Evolutionary conservation across 2,888 invertebrate species (phyloP).

Genomic region (Caenorhabditis japonica): DNA sequence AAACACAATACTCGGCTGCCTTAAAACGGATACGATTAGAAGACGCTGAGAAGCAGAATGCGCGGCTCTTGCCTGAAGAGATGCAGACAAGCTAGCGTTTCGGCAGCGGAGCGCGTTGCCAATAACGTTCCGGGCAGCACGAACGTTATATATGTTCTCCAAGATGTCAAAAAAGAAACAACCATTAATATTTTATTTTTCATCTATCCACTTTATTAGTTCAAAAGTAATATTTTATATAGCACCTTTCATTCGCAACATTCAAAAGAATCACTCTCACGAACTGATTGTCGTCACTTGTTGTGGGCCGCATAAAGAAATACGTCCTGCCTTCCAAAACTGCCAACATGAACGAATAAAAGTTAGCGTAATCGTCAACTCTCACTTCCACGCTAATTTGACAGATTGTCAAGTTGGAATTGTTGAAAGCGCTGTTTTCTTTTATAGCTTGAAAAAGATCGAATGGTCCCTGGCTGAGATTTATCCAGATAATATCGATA

Average conservation of each 20-base stretch:
- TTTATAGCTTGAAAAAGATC: background rate
- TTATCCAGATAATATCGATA: constrained; percentile 10
- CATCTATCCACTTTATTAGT: too few relatives aligned
- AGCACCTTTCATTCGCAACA: background rate
- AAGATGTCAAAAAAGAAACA: too few relatives aligned
- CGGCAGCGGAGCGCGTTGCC: too few relatives aligned
- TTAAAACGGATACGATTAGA: too few relatives aligned
- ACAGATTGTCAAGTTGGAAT: background rate
- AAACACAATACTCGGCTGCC: too few relatives aligned
- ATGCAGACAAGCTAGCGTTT: too few relatives aligned
- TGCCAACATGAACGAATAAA: constrained; percentile 1
- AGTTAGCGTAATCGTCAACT: background rate
- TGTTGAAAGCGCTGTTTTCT: background rate
- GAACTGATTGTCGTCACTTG: background rate
- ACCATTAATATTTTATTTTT: too few relatives aligned
- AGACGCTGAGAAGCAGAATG: too few relatives aligned
- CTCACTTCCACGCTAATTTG: constrained; percentile 7
- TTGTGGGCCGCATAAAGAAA: background rate
- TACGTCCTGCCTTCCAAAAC: background rate
- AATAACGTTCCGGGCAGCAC: too few relatives aligned
- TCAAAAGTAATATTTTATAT: constrained; percentile 1
- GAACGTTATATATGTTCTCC: too few relatives aligned
- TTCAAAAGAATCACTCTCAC: background rate
- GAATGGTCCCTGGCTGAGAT: background rate
- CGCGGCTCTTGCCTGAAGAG: too few relatives aligned